These are phyloP conservation scores for Nephotettix cincticeps DNA, from an alignment of 1,140 invertebrate genomes.

Conservation along the genomic window DNA sequence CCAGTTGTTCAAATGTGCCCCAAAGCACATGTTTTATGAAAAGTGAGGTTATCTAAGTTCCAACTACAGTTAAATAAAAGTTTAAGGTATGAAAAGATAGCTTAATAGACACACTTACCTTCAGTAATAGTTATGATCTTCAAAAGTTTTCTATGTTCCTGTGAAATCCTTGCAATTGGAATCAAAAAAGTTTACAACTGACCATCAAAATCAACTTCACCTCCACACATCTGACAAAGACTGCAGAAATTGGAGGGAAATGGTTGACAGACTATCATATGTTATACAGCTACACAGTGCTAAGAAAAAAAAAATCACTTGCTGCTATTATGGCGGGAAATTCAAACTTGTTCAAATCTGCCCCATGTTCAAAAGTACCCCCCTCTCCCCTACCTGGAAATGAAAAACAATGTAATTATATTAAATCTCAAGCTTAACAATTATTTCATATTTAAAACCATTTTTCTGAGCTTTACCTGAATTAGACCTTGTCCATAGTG, in stretches of 20 bases:
- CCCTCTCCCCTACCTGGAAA: constrained; percentile 24
- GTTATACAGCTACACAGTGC: constrained; percentile 7
- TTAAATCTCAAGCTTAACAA: too few species aligned
- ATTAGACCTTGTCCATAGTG: too few species aligned
- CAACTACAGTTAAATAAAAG: not conserved
- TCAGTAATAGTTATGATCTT: not conserved
- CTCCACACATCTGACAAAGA: not conserved
- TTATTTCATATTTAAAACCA: too few species aligned
- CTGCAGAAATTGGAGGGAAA: constrained; percentile 5
- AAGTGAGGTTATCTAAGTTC: not conserved
- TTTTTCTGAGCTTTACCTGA: too few species aligned
- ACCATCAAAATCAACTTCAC: not conserved
- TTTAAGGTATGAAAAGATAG: not conserved
- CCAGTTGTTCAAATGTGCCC: constrained; percentile 1
- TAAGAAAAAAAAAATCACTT: not conserved
- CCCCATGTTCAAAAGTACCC: constrained; percentile 17
- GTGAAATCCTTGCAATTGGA: not conserved
- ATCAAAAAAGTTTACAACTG: not conserved
- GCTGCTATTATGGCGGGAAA: constrained; percentile 5
- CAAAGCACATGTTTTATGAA: not conserved
- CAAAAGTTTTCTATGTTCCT: not conserved
- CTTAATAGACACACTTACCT: not conserved
- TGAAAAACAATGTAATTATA: too few species aligned
- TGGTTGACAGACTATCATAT: not conserved
- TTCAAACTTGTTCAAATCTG: not conserved